Percentiles rank a stretch among this genome's conserved stretches.
Evolutionary conservation across 2,888 invertebrate genomes (phyloP).

Genomic region (Thysanoteuthis rhombus): DNA sequence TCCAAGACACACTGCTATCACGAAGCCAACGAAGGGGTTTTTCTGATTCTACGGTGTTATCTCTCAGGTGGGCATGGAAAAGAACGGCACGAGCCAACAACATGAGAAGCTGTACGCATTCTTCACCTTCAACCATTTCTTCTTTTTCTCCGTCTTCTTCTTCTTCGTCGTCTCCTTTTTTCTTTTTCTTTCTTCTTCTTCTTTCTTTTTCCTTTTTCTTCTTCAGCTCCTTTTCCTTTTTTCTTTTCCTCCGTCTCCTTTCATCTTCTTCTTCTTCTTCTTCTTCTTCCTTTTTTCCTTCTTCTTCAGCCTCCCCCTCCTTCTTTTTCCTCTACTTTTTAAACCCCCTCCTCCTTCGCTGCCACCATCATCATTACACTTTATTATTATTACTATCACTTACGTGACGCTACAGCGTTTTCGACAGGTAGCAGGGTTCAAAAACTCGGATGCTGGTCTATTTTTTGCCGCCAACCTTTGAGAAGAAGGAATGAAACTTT

Average conservation of each 20-base stretch:
- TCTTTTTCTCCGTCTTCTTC: neutral
- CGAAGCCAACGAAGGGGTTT: no score
- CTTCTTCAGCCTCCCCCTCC: neutral
- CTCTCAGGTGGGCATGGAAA: no score
- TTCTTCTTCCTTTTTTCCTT: neutral
- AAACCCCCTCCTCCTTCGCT: neutral
- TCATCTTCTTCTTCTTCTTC: neutral
- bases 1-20: no score
- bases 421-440: neutral
- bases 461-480: neutral
- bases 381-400: neutral
- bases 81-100: no score
- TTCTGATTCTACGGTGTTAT: no score
- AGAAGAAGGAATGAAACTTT: neutral
- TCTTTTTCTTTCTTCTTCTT: neutral
- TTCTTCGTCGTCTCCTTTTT: neutral
- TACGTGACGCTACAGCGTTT: neutral
- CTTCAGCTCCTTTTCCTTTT: neutral
- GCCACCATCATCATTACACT: neutral
- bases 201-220: neutral
- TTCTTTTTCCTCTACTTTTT: neutral
- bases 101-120: neutral
- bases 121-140: neutral
- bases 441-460: slow-evolving; percentile 12
- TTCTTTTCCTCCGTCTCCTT: neutral